Percentiles rank a stretch among this genome's conserved stretches.
phyloP scores from a whole-genome alignment of 2,797 vertebrate species.

The Sarcoramphus papa region DNA sequence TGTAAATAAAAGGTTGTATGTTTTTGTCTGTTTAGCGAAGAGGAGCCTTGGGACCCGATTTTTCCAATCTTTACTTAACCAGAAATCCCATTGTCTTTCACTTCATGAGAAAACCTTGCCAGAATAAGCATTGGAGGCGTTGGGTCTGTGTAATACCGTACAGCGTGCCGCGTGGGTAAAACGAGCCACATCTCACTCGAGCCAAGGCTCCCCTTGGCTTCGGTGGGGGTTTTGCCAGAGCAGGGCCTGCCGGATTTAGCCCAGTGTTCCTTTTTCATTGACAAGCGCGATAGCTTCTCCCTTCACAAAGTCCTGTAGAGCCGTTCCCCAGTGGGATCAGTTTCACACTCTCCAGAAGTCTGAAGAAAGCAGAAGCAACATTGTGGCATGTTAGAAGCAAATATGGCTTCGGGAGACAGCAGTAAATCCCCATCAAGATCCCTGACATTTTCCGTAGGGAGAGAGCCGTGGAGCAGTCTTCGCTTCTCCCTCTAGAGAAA shows the following conservation, averaged over 20 bases:
- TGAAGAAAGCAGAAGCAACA: conserved; percentile 73
- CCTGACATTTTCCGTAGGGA: conserved; percentile 55
- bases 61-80: neutral
- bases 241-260: neutral
- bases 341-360: conserved; percentile 48
- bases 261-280: neutral
- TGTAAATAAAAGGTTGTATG: neutral
- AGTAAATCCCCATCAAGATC: conserved; percentile 66
- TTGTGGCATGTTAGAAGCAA: conserved; percentile 74
- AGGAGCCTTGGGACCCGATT: neutral
- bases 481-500: conserved; percentile 52
- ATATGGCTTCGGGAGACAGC: conserved; percentile 63
- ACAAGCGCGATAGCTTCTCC: neutral
- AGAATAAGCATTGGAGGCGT: neutral
- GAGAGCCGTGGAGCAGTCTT: conserved; percentile 23
- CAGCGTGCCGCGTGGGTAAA: neutral
- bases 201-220: neutral
- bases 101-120: neutral
- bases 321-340: neutral
- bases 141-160: fast-evolving
- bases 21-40: neutral
- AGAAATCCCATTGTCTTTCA: neutral
- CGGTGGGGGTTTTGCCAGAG: neutral
- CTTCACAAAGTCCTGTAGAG: conserved; percentile 21
- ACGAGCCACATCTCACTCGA: fast-evolving